These are phyloP conservation scores for Alloplasta piceator DNA, from an alignment of 2,888 invertebrate species.

Conservation along the genomic window DNA sequence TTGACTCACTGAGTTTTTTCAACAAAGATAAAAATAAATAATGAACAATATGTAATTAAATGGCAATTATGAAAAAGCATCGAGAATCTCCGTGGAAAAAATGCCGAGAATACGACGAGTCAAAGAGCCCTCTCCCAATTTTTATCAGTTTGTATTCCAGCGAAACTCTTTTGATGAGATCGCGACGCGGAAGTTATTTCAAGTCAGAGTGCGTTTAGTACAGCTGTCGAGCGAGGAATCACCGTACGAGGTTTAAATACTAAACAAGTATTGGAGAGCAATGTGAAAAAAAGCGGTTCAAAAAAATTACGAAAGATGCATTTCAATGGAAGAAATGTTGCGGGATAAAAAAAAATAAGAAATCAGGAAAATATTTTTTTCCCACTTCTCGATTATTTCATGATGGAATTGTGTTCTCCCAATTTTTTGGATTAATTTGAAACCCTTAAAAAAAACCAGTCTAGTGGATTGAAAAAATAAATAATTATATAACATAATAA, in stretches of 20 bases:
- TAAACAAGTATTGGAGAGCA: constrained; percentile 20
- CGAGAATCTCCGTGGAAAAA: neutral
- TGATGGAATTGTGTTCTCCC: too few species aligned
- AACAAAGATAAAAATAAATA: neutral
- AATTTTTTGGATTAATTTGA: too few species aligned
- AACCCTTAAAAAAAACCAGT: too few species aligned
- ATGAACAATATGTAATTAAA: neutral
- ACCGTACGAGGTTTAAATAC: constrained; percentile 62
- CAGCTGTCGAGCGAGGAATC: constrained; percentile 55
- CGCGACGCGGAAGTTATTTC: constrained; percentile 66
- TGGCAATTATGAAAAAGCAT: neutral
- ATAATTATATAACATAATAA: too few species aligned
- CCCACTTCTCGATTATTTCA: too few species aligned
- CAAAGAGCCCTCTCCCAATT: constrained; percentile 9
- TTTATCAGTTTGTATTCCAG: constrained; percentile 59
- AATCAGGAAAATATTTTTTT: too few species aligned
- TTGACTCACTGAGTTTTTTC: neutral
- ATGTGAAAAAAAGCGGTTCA: constrained; percentile 1
- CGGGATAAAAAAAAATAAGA: too few species aligned
- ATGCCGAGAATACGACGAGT: constrained; percentile 11
- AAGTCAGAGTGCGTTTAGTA: constrained; percentile 59
- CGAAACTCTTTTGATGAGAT: constrained; percentile 57
- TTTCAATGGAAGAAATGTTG: too few species aligned
- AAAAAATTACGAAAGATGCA: constrained; percentile 2
- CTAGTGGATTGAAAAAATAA: too few species aligned